Conservation (phyloP, 2,888 invertebrate genomes). For the Disparrhopalites patrizii region DNA sequence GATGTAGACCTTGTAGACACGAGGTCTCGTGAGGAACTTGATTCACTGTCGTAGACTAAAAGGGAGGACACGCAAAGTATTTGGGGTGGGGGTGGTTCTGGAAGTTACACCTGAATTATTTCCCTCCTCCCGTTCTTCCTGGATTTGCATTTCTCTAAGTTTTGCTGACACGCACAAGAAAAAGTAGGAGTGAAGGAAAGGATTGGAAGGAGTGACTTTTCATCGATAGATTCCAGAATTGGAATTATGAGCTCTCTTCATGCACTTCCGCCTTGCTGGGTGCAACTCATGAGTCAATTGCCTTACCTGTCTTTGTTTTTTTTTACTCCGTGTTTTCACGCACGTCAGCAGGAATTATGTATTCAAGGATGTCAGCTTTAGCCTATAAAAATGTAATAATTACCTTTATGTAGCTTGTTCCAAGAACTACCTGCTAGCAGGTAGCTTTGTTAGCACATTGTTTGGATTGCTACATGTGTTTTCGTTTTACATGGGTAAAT, state of each 20-base stretch:
- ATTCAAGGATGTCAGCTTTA: neutral
- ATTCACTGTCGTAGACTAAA: constrained; percentile 11
- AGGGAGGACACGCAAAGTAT: constrained; percentile 12
- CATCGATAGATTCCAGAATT: neutral
- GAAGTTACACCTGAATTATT: constrained; percentile 6
- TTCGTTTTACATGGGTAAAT: too few species aligned
- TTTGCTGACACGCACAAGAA: neutral
- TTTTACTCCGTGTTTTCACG: neutral
- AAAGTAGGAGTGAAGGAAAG: neutral
- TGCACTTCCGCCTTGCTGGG: neutral
- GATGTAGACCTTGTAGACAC: neutral
- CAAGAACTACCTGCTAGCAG: neutral
- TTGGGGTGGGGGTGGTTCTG: constrained; percentile 1
- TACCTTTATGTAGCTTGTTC: neutral
- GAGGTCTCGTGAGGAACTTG: constrained; percentile 11
- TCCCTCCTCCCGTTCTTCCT: neutral
- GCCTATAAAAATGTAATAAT: neutral
- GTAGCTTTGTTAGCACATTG: neutral
- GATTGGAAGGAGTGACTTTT: neutral
- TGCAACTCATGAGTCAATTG: neutral
- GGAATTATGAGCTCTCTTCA: neutral
- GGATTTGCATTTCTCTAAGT: neutral
- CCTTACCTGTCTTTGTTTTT: neutral
- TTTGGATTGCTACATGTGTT: too few species aligned
- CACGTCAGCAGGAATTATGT: neutral